Base-by-base conservation (phyloP, 1,140 invertebrate species). In the Scaptodrosophila lebanonensis region DNA sequence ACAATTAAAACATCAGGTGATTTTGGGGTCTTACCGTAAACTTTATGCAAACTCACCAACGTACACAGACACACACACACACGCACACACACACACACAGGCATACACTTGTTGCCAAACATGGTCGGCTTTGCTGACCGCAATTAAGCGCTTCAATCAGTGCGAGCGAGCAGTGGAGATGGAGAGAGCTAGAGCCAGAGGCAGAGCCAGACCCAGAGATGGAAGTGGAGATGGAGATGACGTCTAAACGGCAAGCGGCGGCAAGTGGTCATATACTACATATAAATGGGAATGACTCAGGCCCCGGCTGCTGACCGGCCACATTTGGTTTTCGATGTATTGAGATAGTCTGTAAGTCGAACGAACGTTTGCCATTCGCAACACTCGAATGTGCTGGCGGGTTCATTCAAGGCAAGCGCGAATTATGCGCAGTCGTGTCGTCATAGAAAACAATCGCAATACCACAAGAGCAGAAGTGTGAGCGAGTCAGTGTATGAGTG, bases 1-100 rank as follows among this genome's bases (percentile, higher is more conserved):
- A 49, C 73, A 82, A 79, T 79, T 79, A 82, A 79, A 79, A 79
- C 61, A 79, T 79, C 73, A 79, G 73, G 73, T 79, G 73, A 79
- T 79, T 79, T 64, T 38, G 54, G 30, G 59, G 59, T 66, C 52
- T 79, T 58, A 71, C 72, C n/a, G n/a, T n/a, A n/a, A n/a, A n/a
- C n/a, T n/a, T n/a, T n/a, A n/a, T n/a, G n/a, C n/a, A n/a, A n/a
- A n/a, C 59, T 51, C 59, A 40, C 35, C 18, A 49, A 33, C 20
- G 39, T 40, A 45, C 18, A 47, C 42, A 18, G 13, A 39, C 35
- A 13, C 11, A 6, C 1, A 39, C 12, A 9, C 33, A 42, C 29
- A 29, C 29, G 40, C 15, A 40, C 18, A 32, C 1, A 25, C 18
- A 15, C 3, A 17, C 11, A 38, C 2, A 18, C 2, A 30, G n/a